Evolutionary conservation across 2,888 invertebrate genomes (phyloP), one percentile per base, ranked within the genome.

Genomic region (Drosophila longiperda): DNA sequence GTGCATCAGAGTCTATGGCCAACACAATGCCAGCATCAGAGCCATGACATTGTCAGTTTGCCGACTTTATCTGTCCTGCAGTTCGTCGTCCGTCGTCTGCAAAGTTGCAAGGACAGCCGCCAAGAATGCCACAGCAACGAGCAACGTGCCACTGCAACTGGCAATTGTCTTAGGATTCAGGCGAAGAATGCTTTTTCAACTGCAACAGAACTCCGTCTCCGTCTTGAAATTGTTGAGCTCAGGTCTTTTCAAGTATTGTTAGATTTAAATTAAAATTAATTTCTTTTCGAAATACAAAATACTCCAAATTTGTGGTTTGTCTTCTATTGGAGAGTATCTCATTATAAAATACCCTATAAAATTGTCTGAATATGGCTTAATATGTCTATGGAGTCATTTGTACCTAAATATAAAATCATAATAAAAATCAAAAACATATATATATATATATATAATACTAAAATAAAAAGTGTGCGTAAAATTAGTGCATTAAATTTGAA

Each of bases 31-130:
- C 50, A 26, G 26, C 50, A n/a, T 34, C 59, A 9, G 52, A 36
- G 29, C 52, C 45, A 26, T 23, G 48, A 36, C 61, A 50, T 42
- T 74, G 61, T 62, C 66, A 48, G 32, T 33, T 26, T 17, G 20
- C 32, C 55, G 48, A 36, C 50, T 50, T 23, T 53, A 12, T 23
- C 53, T 49, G 60, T 42, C 33, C 48, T 33, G 60, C 52, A 26
- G 34, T 48, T 12, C 63, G 50, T 49, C 40, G 65, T 61, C 63
- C 15, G 32, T 8, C 38, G 38, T 70, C 70, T 71, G 49, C 42
- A 55, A 71, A 70, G 71, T 70, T 70, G 48, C 38, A 48, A 29
- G 38, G 23, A 38, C 42, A 40, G 42, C 68, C 45, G 42, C 68
- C 45, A 45, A 45, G 23, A 52, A 15, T 12, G 54, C 54, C 36